Conservation (phyloP, 2,888 invertebrate genomes). For the Ochropleura leucogaster region DNA sequence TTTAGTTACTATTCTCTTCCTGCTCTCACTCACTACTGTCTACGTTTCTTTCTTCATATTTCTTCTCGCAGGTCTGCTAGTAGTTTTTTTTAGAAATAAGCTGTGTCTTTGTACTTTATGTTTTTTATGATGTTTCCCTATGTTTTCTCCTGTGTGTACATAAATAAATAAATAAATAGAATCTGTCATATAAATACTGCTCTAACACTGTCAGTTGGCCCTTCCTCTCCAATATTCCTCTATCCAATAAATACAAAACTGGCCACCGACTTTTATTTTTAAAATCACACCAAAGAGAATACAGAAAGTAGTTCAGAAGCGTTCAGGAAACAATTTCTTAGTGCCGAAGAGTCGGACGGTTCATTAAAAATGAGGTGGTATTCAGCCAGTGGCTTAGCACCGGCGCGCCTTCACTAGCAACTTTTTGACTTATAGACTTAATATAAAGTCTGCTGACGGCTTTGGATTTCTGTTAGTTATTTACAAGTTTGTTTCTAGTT, state of each 20-base stretch:
- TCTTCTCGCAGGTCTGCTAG: no score
- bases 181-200: no score
- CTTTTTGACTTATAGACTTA: constrained; percentile 74
- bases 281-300: constrained; percentile 32
- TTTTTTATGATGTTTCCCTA: no score
- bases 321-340: constrained; percentile 69
- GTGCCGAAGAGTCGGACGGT: constrained; percentile 56
- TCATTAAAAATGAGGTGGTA: constrained; percentile 76
- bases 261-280: constrained; percentile 8
- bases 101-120: no score
- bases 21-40: no score
- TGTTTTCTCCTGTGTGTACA: no score
- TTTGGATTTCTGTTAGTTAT: constrained; percentile 58
- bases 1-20: no score
- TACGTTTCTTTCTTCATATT: no score
- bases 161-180: no score
- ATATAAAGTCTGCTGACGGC: constrained; percentile 56
- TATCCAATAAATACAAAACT: constrained; percentile 1
- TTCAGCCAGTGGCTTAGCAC: constrained; percentile 66
- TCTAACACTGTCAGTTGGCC: not conserved
- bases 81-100: no score
- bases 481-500: constrained; percentile 41
- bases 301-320: constrained; percentile 53
- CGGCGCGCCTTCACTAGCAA: constrained; percentile 71
- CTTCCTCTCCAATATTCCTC: not conserved